phyloP scores from a whole-genome alignment of 2,113 vertebrate genomes.

The Ciconia stormi region DNA sequence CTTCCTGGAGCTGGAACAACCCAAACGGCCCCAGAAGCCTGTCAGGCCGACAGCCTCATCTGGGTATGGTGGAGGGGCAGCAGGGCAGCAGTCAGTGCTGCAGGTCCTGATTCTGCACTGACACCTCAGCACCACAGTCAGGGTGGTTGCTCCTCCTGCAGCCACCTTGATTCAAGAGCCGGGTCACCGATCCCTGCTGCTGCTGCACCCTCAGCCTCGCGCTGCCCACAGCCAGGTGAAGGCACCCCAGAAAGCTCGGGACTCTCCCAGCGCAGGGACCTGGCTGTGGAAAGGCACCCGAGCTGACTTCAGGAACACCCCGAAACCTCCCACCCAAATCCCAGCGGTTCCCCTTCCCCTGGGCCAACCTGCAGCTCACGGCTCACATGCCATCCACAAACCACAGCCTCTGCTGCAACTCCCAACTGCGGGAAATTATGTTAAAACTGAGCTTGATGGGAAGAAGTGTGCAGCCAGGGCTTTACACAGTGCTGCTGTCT shows the following conservation, averaged over 20 bases:
- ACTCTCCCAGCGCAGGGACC: rapidly evolving
- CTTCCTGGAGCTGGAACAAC: neutral
- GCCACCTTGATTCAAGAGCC: neutral
- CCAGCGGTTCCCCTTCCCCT: neutral
- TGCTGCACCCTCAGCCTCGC: neutral
- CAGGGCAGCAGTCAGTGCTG: neutral
- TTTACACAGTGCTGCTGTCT: rapidly evolving
- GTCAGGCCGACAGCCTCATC: neutral
- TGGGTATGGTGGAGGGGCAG: neutral
- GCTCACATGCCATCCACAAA: neutral
- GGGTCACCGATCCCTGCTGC: neutral
- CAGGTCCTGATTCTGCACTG: neutral
- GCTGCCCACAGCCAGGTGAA: rapidly evolving
- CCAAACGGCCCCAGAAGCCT: neutral
- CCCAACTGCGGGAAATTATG: neutral
- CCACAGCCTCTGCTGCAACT: rapidly evolving
- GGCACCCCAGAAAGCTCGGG: neutral
- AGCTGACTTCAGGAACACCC: neutral
- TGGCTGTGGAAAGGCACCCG: neutral
- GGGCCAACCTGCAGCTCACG: neutral
- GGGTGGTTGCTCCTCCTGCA: neutral
- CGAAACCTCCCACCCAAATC: neutral
- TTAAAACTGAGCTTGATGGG: neutral
- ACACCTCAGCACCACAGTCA: neutral
- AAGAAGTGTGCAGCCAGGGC: neutral